A percentile compares a stretch with the other conserved stretches of the same genome.
Evolutionary conservation across 2,113 vertebrate genomes (phyloP).

Genomic region (Gracilinanus agilis): DNA sequence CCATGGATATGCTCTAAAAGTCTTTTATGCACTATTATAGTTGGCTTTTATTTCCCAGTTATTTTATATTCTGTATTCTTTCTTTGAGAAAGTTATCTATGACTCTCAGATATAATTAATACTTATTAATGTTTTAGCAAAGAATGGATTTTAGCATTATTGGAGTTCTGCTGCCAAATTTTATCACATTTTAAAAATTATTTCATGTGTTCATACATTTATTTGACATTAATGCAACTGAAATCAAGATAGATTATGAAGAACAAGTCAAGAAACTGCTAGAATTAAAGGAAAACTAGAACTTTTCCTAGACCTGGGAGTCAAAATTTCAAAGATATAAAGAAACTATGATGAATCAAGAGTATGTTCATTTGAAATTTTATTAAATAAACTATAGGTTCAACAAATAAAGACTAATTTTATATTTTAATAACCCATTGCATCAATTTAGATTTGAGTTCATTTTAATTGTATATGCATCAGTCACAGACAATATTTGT

Average conservation of each 20-base stretch:
- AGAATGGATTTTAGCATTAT: neutral
- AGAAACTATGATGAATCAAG: slow-evolving; percentile 10
- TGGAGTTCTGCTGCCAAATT: neutral
- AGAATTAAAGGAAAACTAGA: slow-evolving; percentile 14
- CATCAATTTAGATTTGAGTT: neutral
- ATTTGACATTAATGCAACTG: neutral
- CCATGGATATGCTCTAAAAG: neutral
- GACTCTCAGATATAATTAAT: neutral
- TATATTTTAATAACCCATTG: slow-evolving; percentile 26
- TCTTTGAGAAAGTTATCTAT: neutral
- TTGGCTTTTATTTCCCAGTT: neutral
- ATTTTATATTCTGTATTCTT: too few species aligned
- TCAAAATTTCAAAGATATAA: neutral
- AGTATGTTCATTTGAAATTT: neutral
- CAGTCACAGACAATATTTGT: neutral
- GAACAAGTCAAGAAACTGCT: neutral
- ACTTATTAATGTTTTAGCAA: neutral
- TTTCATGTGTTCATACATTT: neutral
- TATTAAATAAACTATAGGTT: slow-evolving; percentile 35
- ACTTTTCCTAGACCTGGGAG: neutral
- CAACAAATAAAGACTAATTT: neutral
- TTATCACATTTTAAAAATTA: slow-evolving; percentile 26
- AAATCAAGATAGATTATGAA: neutral
- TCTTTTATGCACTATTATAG: neutral
- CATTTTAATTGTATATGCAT: neutral